Evolutionary conservation across 2,113 vertebrate genomes (phyloP).

Genomic region (Proteles cristata): DNA sequence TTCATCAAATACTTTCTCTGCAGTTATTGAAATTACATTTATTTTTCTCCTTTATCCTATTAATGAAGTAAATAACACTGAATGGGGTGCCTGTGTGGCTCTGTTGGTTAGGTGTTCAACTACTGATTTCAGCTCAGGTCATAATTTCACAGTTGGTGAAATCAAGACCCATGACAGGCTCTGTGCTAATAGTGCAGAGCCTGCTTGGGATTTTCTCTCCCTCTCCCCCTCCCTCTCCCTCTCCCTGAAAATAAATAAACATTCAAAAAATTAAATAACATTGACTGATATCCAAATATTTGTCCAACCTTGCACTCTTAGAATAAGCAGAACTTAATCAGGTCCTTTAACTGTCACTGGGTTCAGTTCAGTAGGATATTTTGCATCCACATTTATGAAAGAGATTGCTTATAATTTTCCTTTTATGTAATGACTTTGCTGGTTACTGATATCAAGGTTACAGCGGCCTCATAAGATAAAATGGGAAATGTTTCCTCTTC

Average conservation of each 20-base stretch:
- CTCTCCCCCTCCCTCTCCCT: too few species aligned
- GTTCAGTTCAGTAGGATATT: conserved; percentile 5
- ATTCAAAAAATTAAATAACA: not conserved
- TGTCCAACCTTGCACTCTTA: not conserved
- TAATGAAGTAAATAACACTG: not conserved
- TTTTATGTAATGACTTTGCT: not conserved
- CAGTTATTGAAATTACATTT: not conserved
- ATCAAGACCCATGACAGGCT: too few species aligned
- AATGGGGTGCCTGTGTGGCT: not conserved
- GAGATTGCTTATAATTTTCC: not conserved
- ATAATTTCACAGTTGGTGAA: too few species aligned
- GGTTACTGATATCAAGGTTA: not conserved
- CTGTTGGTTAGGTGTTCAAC: too few species aligned
- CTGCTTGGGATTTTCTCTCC: too few species aligned
- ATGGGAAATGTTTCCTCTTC: not conserved
- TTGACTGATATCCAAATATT: not conserved
- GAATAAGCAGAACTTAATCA: not conserved
- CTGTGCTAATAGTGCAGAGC: too few species aligned
- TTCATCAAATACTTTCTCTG: conserved; percentile 9
- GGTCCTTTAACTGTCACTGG: not conserved
- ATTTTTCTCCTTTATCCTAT: not conserved
- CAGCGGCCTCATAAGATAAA: not conserved
- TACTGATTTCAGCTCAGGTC: too few species aligned
- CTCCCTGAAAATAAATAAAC: too few species aligned
- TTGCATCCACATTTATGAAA: not conserved